phyloP scores from a whole-genome alignment of 2,888 invertebrate genomes.

The Diarsia mendica region DNA sequence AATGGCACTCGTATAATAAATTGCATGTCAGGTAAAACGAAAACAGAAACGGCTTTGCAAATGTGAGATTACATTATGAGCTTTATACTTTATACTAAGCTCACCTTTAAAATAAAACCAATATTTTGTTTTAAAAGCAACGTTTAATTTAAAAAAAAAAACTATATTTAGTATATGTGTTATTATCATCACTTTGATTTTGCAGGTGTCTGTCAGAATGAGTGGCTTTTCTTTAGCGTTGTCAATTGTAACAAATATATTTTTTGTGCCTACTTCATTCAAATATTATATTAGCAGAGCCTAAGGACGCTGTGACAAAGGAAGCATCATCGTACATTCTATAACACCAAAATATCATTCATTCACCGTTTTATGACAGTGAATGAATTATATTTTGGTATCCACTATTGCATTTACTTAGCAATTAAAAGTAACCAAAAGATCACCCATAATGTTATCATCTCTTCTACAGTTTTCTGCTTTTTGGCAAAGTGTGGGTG shows the following conservation, averaged over 20 bases:
- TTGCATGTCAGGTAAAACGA: background rate
- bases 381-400: too few species aligned
- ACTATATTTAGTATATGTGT: background rate
- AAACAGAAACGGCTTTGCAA: constrained; percentile 12
- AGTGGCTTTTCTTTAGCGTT: background rate
- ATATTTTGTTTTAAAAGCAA: too few species aligned
- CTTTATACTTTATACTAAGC: too few species aligned
- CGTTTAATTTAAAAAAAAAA: background rate
- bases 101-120: too few species aligned
- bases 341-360: background rate
- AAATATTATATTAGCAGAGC: background rate
- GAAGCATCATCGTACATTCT: background rate
- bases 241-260: background rate
- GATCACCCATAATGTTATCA: too few species aligned
- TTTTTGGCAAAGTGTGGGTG: too few species aligned
- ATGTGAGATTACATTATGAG: background rate
- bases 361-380: background rate
- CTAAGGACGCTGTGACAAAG: background rate
- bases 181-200: constrained; percentile 21
- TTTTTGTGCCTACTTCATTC: background rate
- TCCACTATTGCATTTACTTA: background rate
- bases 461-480: too few species aligned
- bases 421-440: background rate
- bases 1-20: background rate
- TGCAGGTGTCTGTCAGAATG: constrained; percentile 1